Conservation (phyloP, 2,888 invertebrate genomes). For the Agrypnus murinus region DNA sequence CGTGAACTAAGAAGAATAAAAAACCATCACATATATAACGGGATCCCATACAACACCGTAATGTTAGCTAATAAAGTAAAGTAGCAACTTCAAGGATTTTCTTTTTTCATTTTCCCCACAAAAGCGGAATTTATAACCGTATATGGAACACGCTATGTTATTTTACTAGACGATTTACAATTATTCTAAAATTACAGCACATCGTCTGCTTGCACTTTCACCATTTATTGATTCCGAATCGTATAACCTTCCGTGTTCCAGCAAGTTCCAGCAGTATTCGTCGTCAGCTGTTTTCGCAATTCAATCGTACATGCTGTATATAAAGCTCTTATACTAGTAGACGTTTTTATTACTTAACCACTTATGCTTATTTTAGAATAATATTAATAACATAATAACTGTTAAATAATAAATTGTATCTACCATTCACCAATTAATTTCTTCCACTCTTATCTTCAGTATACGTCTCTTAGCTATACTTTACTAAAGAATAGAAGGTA, state of each 20-base stretch:
- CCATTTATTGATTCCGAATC: constrained; percentile 29
- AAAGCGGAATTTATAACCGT: not conserved
- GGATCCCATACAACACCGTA: too few relatives aligned
- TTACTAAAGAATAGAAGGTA: too few relatives aligned
- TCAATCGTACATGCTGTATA: constrained; percentile 12
- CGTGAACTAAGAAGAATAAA: too few relatives aligned
- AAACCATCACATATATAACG: too few relatives aligned
- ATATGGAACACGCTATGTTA: constrained; percentile 5
- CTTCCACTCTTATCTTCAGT: too few relatives aligned
- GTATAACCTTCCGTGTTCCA: constrained; percentile 18
- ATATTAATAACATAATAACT: constrained; percentile 19
- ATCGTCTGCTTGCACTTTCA: constrained; percentile 33
- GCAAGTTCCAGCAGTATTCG: not conserved
- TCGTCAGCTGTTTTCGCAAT: constrained; percentile 26
- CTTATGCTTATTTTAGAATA: not conserved
- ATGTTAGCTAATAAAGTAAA: too few relatives aligned
- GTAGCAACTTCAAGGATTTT: too few relatives aligned
- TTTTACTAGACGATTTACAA: constrained; percentile 19
- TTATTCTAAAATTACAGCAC: constrained; percentile 18
- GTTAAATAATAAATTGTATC: constrained; percentile 17
- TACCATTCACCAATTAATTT: not conserved
- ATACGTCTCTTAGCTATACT: too few relatives aligned
- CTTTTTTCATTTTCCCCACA: not conserved
- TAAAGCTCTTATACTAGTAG: not conserved
- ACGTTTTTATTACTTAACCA: not conserved